phyloP scores from a whole-genome alignment of 2,888 invertebrate genomes.

The Amaurobius ferox region DNA sequence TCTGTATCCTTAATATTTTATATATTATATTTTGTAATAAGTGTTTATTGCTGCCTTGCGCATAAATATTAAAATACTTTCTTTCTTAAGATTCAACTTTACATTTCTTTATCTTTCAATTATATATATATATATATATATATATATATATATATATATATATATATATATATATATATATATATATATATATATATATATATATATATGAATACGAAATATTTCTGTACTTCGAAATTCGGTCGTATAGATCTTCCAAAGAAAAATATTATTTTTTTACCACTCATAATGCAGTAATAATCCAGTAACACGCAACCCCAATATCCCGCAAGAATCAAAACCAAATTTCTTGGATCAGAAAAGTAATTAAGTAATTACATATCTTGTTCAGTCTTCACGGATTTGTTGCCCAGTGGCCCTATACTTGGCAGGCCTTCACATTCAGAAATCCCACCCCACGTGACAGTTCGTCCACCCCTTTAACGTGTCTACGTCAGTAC shows the following conservation, averaged over 20 bases:
- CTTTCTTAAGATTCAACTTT: no score
- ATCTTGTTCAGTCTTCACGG: background rate
- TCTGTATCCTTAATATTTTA: no score
- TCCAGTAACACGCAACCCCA: background rate
- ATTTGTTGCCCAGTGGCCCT: constrained; percentile 11
- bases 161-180: no score
- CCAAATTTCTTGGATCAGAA: background rate
- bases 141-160: no score
- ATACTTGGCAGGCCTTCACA: background rate
- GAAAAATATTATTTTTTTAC: background rate
- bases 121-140: no score
- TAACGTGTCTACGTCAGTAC: background rate
- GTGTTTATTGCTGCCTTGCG: no score
- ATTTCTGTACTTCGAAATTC: no score
- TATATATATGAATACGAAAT: no score
- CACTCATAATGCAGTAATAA: background rate
- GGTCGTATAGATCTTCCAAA: background rate
- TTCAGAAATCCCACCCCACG: background rate
- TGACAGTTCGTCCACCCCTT: constrained; percentile 1
- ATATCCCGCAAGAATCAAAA: background rate
- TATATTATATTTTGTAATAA: no score
- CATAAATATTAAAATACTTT: no score
- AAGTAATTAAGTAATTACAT: constrained; percentile 16
- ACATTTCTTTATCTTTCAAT: no score
- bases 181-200: no score